Base-by-base conservation (phyloP, 2,888 invertebrate species). In the Protula sp. region DNA sequence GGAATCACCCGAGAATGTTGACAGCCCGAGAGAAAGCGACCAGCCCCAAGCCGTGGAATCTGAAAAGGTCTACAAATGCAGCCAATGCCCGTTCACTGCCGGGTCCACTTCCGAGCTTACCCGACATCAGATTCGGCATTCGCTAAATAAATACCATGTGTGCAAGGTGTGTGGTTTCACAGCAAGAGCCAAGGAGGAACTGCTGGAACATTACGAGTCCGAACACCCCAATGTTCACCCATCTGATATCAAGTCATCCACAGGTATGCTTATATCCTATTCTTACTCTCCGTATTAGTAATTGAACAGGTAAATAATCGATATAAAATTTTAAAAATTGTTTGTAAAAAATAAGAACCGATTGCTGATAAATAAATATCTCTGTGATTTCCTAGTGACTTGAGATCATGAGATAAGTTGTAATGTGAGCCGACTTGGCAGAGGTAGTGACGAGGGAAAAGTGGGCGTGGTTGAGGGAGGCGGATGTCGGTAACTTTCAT, bases 151-250 rank as follows among this genome's bases (percentile, higher is more conserved):
- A 19, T 19, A 38, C 19, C 38, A 38, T 38, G 38, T 38, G 19
- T 38, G 38, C 38, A 38, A 38, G 38, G 38, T 38, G 38, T 38
- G 38, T 38, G 38, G 38, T 14, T 75, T 74, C 28, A 78, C 77
- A 27, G 77, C 77, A 67, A 77, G 77, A 60, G 77, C 78, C 76
- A 75, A 77, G 59, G 78, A 78, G 74, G 78, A 80, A 64, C 67
- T 79, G 53, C 75, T 75, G 26, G 73, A 76, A 55, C 80, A 78
- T 60, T 78, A 78, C 67, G 75, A 77, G 58, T 78, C 77, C 58
- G 73, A 75, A 58, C 78, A 78, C 57, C 48, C 50, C 29, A 30
- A 38, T 19, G 19, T 38, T 14, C 9, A 38, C 19, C 38, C 38
- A 9, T 14, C 9, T 14, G 38, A 38, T 19, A 9, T 38, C 9